Evolutionary conservation across 2,888 invertebrate genomes (phyloP).

Genomic region (Pseudococcus jackbeardsleyi): DNA sequence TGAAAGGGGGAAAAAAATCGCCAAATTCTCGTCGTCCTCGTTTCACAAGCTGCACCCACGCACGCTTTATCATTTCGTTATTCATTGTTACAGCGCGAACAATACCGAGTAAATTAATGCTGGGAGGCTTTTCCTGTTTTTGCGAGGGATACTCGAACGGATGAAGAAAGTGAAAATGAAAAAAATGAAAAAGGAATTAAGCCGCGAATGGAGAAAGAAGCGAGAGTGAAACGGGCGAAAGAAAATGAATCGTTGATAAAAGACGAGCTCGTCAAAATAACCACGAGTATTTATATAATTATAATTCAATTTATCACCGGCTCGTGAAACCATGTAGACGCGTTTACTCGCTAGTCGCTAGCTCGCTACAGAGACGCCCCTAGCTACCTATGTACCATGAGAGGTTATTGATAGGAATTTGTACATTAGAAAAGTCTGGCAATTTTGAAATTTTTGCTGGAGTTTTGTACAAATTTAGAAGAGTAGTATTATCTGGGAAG

Average conservation of each 20-base stretch:
- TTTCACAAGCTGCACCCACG: constrained; percentile 48
- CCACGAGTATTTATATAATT: background rate
- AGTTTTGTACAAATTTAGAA: too few species aligned
- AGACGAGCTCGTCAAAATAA: background rate
- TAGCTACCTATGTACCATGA: background rate
- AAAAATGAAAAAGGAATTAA: background rate
- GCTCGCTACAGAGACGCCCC: too few species aligned
- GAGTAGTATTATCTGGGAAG: too few species aligned
- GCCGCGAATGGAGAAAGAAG: background rate
- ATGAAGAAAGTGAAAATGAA: background rate
- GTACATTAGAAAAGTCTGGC: too few species aligned
- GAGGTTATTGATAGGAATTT: too few species aligned
- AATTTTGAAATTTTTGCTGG: too few species aligned
- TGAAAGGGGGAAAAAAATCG: background rate
- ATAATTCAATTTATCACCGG: constrained; percentile 8
- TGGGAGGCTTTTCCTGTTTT: constrained; percentile 21
- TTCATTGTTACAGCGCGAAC: constrained; percentile 48
- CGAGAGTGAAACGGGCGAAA: background rate
- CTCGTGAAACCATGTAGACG: background rate
- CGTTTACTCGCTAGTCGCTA: too few species aligned
- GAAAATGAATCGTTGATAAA: background rate
- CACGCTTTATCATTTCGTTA: constrained; percentile 43
- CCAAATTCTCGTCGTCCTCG: background rate
- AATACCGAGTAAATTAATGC: constrained; percentile 54
- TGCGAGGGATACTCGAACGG: background rate